Evolutionary conservation across 2,113 vertebrate genomes (phyloP).

Genomic region (Cromileptes altivelis): DNA sequence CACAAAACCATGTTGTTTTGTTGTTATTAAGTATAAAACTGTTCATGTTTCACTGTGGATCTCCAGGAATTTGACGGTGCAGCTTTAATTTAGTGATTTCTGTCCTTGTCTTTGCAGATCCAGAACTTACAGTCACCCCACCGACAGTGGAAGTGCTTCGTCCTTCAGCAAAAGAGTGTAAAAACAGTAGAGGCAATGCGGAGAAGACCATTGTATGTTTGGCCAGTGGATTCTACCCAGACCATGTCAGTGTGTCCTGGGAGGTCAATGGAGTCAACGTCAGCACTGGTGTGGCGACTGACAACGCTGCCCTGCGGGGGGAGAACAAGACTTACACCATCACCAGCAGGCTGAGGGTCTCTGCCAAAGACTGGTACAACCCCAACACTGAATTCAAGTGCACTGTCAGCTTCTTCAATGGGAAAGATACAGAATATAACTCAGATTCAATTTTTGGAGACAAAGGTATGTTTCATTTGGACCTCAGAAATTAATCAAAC

Average conservation of each 20-base stretch:
- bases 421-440: accelerated
- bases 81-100: not conserved
- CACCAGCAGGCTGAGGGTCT: constrained; percentile 89
- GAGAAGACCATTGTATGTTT: constrained; percentile 90
- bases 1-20: not conserved
- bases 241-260: constrained; percentile 90
- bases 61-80: not conserved
- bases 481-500: not conserved
- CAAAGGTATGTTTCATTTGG: not conserved
- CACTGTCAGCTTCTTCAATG: constrained; percentile 76
- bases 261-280: not conserved
- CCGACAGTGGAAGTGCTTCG: constrained; percentile 83
- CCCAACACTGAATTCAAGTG: constrained; percentile 80
- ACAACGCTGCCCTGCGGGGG: not conserved
- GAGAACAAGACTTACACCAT: constrained; percentile 66
- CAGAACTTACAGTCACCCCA: accelerated
- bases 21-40: not conserved
- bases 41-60: not conserved
- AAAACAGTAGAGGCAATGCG: accelerated
- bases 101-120: constrained; percentile 37
- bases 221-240: constrained; percentile 89
- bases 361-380: constrained; percentile 73
- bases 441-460: accelerated
- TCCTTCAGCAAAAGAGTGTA: constrained; percentile 84
- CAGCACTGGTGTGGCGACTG: constrained; percentile 77